A percentile compares a stretch with the other conserved stretches of the same genome.
Conservation (phyloP, 2,888 invertebrate genomes). For the Rhopalosiphum nymphaeae region DNA sequence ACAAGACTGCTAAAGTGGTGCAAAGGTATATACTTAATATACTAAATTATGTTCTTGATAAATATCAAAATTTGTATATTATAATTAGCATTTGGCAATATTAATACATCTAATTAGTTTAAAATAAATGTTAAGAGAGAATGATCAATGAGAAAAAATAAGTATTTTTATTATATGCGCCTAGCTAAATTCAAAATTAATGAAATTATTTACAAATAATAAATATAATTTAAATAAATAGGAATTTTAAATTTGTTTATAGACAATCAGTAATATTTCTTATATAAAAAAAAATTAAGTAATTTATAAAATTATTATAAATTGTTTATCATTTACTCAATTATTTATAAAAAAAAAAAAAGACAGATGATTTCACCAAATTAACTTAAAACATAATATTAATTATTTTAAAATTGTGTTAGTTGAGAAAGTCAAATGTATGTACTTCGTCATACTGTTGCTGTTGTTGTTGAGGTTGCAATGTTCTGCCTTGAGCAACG, state of each 20-base stretch:
- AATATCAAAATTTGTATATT: background rate
- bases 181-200: background rate
- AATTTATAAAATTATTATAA: background rate
- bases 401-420: conserved; percentile 40
- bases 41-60: background rate
- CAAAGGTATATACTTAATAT: background rate
- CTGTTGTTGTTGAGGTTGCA: conserved; percentile 69
- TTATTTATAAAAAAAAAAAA: background rate
- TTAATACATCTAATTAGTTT: background rate
- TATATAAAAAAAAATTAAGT: background rate
- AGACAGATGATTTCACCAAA: background rate
- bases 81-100: background rate
- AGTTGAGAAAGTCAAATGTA: conserved; percentile 72
- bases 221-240: background rate
- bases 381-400: background rate
- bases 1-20: background rate
- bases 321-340: background rate
- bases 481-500: conserved; percentile 71
- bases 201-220: conserved; percentile 4
- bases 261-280: background rate
- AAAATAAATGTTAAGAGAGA: background rate
- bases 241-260: background rate
- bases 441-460: conserved; percentile 74
- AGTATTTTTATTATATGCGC: background rate
- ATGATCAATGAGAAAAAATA: background rate